Base-by-base conservation (phyloP, 2,797 vertebrate species). In the Babyrousa celebensis region DNA sequence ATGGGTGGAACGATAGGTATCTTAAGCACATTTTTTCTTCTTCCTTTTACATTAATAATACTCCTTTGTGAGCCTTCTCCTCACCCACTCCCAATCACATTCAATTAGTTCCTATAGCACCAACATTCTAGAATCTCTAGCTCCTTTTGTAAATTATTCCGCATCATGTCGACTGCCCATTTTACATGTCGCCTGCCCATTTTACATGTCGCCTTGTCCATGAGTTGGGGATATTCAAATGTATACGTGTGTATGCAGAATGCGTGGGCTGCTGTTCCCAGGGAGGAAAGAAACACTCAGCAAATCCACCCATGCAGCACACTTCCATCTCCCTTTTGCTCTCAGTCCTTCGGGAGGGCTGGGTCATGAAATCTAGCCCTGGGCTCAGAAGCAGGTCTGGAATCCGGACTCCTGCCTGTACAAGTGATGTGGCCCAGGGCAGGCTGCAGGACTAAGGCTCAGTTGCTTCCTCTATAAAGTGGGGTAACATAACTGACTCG, bases 1-100 rank as follows among this genome's bases (percentile, higher is more conserved):
- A 72, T 54, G 80, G 88, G 79, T 96, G 79, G 79, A 98, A 97
- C 62, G 63, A 80, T 29, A 93, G 96, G 86, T 54, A 85, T 91
- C 77, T 94, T 79, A 78, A 71, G 95, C 36, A 83, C 10, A 32
- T 27, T 74, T 71, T 54, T 91, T 77, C 43, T 52, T 67, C 70
- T 17, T 32, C 21, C 70, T 32, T 85, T 68, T 43, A 36, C 54
- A 70, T 56, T 70, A 75, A 63, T 56, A 68, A 83, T 58, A 43
- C 60, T 71, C 52, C 10, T 70, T 3, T 14, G 67, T 60, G 23
- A 94, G 54, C 86, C 56, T 74, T 27, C 14, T 52, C 29, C 29
- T 36, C 23, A 36, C 23, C 12, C 29, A 10, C 16, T 25, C 62
- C 60, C n/a, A 12, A 36, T 43, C 15, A 62, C 21, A 68, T 40